Evolutionary conservation across 2,888 invertebrate species (phyloP).

Genomic region (Trichopoda pennipes): DNA sequence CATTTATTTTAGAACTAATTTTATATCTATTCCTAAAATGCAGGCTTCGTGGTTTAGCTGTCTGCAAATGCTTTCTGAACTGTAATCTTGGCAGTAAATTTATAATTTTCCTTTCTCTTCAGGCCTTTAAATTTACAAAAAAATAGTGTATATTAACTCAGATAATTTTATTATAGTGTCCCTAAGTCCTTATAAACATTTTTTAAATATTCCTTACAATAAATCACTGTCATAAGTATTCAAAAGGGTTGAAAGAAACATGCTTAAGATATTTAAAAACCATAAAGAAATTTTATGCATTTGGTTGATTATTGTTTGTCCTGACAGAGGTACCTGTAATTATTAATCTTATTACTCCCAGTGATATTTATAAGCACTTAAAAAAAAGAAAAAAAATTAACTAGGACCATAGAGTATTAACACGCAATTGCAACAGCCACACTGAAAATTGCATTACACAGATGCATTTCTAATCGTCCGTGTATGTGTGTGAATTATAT

Average conservation of each 20-base stretch:
- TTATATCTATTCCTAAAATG: too few relatives aligned
- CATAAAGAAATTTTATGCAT: not conserved
- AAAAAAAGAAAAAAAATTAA: conserved; percentile 1
- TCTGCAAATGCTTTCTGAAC: too few relatives aligned
- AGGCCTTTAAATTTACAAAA: too few relatives aligned
- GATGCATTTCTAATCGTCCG: not conserved
- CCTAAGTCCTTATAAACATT: too few relatives aligned
- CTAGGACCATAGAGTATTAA: conserved; percentile 9
- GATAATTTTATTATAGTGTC: too few relatives aligned
- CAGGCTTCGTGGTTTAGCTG: too few relatives aligned
- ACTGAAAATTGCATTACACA: conserved; percentile 29
- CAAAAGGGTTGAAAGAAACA: not conserved
- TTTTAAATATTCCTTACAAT: too few relatives aligned
- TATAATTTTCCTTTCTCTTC: too few relatives aligned
- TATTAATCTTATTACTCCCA: conserved; percentile 20
- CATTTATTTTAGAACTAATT: too few relatives aligned
- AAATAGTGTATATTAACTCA: too few relatives aligned
- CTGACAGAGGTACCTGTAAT: not conserved
- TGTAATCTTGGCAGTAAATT: too few relatives aligned
- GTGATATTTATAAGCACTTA: not conserved
- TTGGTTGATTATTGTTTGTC: not conserved
- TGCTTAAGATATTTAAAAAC: not conserved
- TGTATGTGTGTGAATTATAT: not conserved
- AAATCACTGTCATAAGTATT: not conserved
- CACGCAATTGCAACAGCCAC: conserved; percentile 46